Percentiles rank a stretch among this genome's conserved stretches.
phyloP scores from a whole-genome alignment of 1,140 invertebrate genomes.

The Nylanderia fulva region DNA sequence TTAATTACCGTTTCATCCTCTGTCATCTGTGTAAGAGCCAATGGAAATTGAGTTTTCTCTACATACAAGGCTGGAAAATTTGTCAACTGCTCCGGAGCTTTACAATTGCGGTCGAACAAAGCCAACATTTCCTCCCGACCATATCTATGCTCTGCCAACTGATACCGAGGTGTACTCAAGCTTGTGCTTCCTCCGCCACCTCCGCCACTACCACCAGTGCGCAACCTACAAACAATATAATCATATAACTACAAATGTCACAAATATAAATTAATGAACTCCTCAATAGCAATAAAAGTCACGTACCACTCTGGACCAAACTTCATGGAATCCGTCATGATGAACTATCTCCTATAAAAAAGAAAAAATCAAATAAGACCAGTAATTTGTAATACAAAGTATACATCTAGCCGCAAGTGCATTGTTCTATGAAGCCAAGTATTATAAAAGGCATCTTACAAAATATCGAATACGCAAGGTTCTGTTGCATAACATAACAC shows the following conservation, averaged over 20 bases:
- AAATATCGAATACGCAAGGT: background rate
- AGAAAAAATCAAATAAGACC: conserved; percentile 59
- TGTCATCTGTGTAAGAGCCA: conserved; percentile 91
- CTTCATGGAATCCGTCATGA: conserved; percentile 91
- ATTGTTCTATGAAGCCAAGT: conserved; percentile 60
- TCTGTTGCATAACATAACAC: background rate
- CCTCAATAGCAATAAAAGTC: background rate
- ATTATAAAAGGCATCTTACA: conserved; percentile 52
- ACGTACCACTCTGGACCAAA: conserved; percentile 90
- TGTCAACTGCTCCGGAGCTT: conserved; percentile 89
- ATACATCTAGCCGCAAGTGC: background rate
- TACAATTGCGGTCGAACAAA: conserved; percentile 90
- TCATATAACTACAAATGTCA: background rate
- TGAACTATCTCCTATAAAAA: conserved; percentile 80
- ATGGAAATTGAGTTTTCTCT: conserved; percentile 91
- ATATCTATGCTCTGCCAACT: conserved; percentile 92
- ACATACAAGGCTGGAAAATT: conserved; percentile 89
- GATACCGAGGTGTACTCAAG: conserved; percentile 85
- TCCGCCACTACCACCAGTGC: conserved; percentile 80
- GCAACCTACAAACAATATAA: conserved; percentile 84
- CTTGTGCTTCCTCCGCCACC: conserved; percentile 82
- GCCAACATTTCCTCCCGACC: conserved; percentile 96
- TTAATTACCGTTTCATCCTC: conserved; percentile 92
- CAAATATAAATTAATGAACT: background rate
- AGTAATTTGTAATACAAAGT: background rate